Conservation (phyloP, 2,797 vertebrate species). For the Phrynocephalus forsythii region DNA sequence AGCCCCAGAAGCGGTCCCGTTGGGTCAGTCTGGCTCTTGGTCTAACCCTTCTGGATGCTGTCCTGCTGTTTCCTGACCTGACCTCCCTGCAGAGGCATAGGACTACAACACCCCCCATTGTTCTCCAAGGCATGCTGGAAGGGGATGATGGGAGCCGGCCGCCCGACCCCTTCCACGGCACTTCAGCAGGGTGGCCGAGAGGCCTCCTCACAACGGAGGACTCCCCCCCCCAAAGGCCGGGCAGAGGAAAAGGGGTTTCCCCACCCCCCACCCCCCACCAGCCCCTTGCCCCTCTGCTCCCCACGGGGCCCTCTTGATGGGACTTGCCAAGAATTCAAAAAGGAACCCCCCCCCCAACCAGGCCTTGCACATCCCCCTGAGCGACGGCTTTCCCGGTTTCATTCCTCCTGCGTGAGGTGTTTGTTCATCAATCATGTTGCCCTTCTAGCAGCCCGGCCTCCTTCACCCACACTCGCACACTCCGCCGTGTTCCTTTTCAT, state of each 20-base stretch:
- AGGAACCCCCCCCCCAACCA: slow-evolving; percentile 36
- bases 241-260: not conserved
- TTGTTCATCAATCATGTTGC: no score
- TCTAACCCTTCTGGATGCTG: no score
- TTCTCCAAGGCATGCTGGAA: no score
- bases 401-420: no score
- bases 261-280: accelerated
- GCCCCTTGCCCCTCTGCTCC: not conserved
- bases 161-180: not conserved
- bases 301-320: slow-evolving; percentile 60
- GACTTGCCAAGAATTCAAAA: slow-evolving; percentile 66
- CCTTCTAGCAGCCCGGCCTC: no score
- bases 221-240: not conserved
- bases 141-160: not conserved
- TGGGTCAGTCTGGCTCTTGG: no score
- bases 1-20: no score
- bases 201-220: not conserved
- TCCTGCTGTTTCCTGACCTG: no score
- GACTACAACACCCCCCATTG: no score
- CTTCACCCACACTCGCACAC: no score
- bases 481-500: not conserved
- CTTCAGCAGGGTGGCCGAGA: no score
- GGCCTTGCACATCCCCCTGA: slow-evolving; percentile 52
- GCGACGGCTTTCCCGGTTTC: slow-evolving; percentile 49
- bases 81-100: no score